phyloP scores from a whole-genome alignment of 1,140 invertebrate genomes.

The Eulimnadia texana region DNA sequence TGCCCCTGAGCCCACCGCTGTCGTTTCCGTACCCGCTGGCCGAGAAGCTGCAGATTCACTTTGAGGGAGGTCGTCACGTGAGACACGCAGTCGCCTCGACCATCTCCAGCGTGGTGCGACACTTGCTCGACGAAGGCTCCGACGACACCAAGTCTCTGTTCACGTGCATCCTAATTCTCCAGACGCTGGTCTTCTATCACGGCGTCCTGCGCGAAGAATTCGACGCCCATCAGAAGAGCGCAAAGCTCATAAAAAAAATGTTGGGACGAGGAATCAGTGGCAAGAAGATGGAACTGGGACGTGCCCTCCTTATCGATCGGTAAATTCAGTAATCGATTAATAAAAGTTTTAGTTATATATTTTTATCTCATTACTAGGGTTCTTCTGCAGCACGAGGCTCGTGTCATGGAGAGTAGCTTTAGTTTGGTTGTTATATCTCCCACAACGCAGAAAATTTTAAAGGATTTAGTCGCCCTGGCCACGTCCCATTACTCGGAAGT shows the following conservation, averaged over 20 bases:
- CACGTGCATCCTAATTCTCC: conserved; percentile 40
- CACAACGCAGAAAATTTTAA: conserved; percentile 42
- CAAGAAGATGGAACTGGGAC: conserved; percentile 33
- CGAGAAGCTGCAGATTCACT: background rate
- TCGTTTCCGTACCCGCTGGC: background rate
- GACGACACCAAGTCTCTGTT: conserved; percentile 60
- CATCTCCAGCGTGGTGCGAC: conserved; percentile 5
- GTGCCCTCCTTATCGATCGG: conserved; percentile 46
- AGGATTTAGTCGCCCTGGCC: conserved; percentile 45
- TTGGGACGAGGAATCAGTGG: conserved; percentile 41
- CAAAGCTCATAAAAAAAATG: conserved; percentile 40
- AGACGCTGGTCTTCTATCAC: conserved; percentile 39
- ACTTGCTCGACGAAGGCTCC: background rate
- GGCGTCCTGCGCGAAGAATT: conserved; percentile 34
- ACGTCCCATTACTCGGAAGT: conserved; percentile 53
- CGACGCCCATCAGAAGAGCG: conserved; percentile 40
- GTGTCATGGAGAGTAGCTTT: conserved; percentile 29
- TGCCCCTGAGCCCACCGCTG: background rate
- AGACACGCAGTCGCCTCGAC: conserved; percentile 10
- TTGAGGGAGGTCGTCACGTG: conserved; percentile 8
- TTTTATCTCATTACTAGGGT: conserved; percentile 22
- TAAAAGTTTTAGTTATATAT: background rate
- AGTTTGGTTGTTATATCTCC: conserved; percentile 29
- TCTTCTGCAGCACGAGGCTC: conserved; percentile 48
- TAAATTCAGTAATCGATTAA: too few species aligned